phyloP scores from a whole-genome alignment of 2,113 vertebrate species.

The Eulacestoma nigropectus region DNA sequence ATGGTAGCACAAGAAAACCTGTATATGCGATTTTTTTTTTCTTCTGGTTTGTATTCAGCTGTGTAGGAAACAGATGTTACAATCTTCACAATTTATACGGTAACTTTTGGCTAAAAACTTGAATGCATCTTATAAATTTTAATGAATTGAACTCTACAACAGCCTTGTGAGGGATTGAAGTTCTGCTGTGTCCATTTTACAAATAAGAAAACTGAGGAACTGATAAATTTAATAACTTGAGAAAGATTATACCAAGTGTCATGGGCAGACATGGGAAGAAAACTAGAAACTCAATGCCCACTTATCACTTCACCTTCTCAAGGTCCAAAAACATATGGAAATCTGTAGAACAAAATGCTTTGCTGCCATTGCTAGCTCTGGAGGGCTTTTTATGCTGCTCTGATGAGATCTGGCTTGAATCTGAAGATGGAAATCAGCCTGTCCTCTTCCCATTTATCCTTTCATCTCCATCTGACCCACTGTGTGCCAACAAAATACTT shows the following conservation, averaged over 20 bases:
- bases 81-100: conserved; percentile 7
- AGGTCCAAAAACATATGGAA: background rate
- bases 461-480: background rate
- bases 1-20: background rate
- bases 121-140: conserved; percentile 29
- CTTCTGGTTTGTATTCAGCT: background rate
- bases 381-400: background rate
- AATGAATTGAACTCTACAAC: background rate
- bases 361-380: background rate
- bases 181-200: background rate
- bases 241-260: background rate
- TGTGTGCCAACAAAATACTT: background rate
- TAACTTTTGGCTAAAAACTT: conserved; percentile 23
- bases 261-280: background rate
- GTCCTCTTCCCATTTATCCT: background rate
- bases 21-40: background rate
- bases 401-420: background rate
- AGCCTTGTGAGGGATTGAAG: background rate
- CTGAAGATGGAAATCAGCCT: background rate
- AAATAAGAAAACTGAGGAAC: background rate
- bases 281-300: background rate
- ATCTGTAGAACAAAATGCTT: background rate
- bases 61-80: background rate
- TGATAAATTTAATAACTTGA: background rate
- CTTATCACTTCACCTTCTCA: background rate